Evolutionary conservation across 2,113 vertebrate genomes (phyloP).

Genomic region (Girardinichthys multiradiatus): DNA sequence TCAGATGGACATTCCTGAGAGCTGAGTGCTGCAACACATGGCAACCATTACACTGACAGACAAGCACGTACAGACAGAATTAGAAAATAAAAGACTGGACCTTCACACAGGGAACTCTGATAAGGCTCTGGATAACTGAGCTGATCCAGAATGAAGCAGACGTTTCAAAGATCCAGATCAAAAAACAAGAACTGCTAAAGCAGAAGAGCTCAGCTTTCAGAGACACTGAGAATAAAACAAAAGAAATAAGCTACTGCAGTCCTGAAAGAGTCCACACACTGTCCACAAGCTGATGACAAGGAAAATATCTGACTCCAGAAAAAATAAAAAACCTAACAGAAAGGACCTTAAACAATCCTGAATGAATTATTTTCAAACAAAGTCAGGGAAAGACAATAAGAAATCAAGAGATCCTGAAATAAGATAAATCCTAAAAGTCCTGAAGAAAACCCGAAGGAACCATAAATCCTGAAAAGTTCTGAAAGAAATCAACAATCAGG

Average conservation of each 20-base stretch:
- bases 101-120: neutral
- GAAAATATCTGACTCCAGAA: neutral
- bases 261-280: neutral
- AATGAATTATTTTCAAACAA: neutral
- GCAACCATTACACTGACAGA: constrained; percentile 71
- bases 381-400: neutral
- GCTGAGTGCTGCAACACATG: constrained; percentile 75
- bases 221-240: neutral
- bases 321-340: neutral
- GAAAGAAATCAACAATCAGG: no score
- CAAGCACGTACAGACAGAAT: constrained; percentile 2
- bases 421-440: neutral
- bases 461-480: no score
- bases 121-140: neutral
- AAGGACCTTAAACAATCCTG: neutral
- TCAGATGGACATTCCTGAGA: constrained; percentile 54
- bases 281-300: no score
- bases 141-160: neutral
- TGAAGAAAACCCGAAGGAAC: no score
- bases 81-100: constrained; percentile 7
- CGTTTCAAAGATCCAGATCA: neutral
- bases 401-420: neutral
- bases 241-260: neutral
- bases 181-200: neutral
- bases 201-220: neutral